These are phyloP conservation scores for Spheniscus humboldti DNA, from an alignment of 2,797 vertebrate species.

Conservation along the genomic window DNA sequence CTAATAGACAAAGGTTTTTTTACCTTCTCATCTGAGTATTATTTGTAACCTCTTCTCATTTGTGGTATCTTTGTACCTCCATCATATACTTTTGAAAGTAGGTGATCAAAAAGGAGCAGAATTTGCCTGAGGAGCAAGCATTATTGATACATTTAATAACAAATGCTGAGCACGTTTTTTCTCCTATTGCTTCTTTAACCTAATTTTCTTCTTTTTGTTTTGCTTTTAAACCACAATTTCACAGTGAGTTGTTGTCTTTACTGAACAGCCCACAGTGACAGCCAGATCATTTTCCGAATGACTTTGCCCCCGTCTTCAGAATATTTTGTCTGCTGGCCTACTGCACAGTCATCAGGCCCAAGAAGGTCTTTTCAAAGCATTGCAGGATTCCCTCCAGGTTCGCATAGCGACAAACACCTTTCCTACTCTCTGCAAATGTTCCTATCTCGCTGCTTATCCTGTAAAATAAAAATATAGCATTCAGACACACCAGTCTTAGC, in stretches of 20 bases:
- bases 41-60: background rate
- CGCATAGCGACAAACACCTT: background rate
- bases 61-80: background rate
- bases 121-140: background rate
- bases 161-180: background rate
- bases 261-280: background rate
- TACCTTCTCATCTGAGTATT: background rate
- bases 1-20: background rate
- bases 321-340: background rate
- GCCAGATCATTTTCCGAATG: background rate
- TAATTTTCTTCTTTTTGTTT: background rate
- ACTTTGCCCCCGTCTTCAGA: background rate
- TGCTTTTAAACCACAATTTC: background rate
- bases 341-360: background rate
- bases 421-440: background rate
- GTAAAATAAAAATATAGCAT: background rate
- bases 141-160: background rate
- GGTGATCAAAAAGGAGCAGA: background rate
- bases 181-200: background rate
- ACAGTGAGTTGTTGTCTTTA: background rate
- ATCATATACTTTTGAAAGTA: background rate
- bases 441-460: background rate
- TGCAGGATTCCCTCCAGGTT: background rate
- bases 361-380: background rate
- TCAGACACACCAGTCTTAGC: background rate